A percentile compares a stretch with the other conserved stretches of the same genome.
These are phyloP conservation scores for Heliothis peltigera DNA, from an alignment of 2,888 invertebrate species.

Conservation along the genomic window DNA sequence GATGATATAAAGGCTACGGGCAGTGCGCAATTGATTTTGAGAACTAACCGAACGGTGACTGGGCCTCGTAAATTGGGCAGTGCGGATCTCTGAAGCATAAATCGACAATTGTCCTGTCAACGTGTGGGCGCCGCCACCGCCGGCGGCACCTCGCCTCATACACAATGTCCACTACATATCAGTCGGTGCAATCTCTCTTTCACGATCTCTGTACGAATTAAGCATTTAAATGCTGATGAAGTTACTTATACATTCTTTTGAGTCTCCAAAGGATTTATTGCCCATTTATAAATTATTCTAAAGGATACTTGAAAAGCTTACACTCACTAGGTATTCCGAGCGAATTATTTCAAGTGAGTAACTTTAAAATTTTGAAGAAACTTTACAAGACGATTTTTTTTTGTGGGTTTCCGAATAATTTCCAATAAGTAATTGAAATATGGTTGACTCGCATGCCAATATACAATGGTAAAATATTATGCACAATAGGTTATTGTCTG, in stretches of 20 bases:
- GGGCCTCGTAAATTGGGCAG: conserved; percentile 71
- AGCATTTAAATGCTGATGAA: conserved; percentile 51
- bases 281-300: conserved; percentile 27
- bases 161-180: conserved; percentile 59
- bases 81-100: conserved; percentile 74
- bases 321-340: background rate
- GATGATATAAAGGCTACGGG: conserved; percentile 43
- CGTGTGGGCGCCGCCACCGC: conserved; percentile 70
- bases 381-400: conserved; percentile 2
- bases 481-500: conserved; percentile 21
- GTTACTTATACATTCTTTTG: conserved; percentile 48
- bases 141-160: conserved; percentile 62
- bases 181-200: conserved; percentile 51
- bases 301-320: conserved; percentile 1
- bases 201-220: conserved; percentile 51
- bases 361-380: background rate
- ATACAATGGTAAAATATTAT: conserved; percentile 10
- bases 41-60: conserved; percentile 63
- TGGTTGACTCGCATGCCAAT: conserved; percentile 12
- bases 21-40: conserved; percentile 67
- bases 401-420: conserved; percentile 6
- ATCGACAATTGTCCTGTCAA: conserved; percentile 83
- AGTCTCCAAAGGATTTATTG: conserved; percentile 28
- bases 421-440: conserved; percentile 15
- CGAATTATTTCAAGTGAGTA: background rate